Percentiles rank a stretch among this genome's conserved stretches.
Conservation (phyloP, 1,140 invertebrate genomes). For the Aphelenchoides fujianensis region DNA sequence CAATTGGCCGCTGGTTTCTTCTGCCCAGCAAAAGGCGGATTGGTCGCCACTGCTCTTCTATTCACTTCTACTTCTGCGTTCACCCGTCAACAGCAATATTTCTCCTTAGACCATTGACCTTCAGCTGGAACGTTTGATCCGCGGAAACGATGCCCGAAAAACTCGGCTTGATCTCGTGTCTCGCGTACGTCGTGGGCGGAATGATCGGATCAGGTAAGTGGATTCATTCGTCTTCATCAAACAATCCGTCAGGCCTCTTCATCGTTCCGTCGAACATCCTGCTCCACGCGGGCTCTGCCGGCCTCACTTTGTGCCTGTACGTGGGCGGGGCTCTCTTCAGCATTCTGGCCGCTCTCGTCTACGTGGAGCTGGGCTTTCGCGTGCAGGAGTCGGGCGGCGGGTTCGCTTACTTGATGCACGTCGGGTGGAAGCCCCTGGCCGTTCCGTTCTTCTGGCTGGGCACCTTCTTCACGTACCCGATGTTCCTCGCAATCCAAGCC, state of each 20-base stretch:
- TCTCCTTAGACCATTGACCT: too few species aligned
- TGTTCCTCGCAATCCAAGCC: conserved; percentile 16
- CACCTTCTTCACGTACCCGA: conserved; percentile 19
- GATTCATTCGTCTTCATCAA: not conserved
- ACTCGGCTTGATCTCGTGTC: not conserved
- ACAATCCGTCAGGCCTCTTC: conserved; percentile 37
- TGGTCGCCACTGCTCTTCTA: too few species aligned
- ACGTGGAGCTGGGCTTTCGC: conserved; percentile 34
- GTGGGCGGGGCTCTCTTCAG: conserved; percentile 47
- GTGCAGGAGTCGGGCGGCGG: conserved; percentile 15
- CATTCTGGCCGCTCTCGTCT: conserved; percentile 52
- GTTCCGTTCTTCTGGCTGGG: conserved; percentile 22
- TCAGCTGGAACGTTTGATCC: too few species aligned
- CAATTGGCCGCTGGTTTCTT: too few species aligned
- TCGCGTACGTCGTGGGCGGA: conserved; percentile 52
- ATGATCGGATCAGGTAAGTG: conserved; percentile 51
- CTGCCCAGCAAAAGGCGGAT: too few species aligned
- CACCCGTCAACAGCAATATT: too few species aligned
- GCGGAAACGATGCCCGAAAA: conserved; percentile 11
- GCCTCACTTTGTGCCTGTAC: conserved; percentile 53
- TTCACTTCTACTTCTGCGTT: too few species aligned
- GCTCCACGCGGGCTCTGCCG: conserved; percentile 50
- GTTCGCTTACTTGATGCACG: conserved; percentile 25
- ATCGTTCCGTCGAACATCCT: conserved; percentile 54
- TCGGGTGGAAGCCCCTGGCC: conserved; percentile 13